Evolutionary conservation across 92 coral and sea anemone species (phyloP), one percentile per base, ranked within the genome.

Genomic region (Actinostola sp.): DNA sequence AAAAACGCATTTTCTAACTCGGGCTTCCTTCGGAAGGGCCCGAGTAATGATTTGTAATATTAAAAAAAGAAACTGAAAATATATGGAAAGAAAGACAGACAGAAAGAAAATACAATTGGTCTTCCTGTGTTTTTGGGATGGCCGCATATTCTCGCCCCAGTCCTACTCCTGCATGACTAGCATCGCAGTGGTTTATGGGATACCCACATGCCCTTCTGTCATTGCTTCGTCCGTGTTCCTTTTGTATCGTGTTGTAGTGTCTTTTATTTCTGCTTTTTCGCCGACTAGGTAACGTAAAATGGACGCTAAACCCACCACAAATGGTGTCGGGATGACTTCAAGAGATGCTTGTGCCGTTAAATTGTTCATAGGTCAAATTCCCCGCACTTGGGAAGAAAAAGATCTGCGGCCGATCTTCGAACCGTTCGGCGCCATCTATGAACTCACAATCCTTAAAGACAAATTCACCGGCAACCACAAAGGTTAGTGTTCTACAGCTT

Each of bases 371-470:
- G 98, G 98, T 66, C 98, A 94, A 82, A 97, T 94, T 72, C 98
- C 98, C 4, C 84, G 97, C 27, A 86, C 97, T 17, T 94, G 98
- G 98, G 98, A 94, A 41, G 98, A 83, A 57, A 92, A 91, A 78
- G 95, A 91, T 51, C 88, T 94, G 12, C 83, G 88, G 57, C 98
- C 97, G 20, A 79, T 88, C 75, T 94, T 94, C 85, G 98, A 94
- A 78, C 89, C 84, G 66, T 94, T 74, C 62, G 98, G 98, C 57
- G 45, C 88, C 9, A 94, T 94, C 60, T 77, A 91, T 80, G 98
- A 94, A 76, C 76, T 94, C 28, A 82, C 98, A 20, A 86, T 94
- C 57, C 83, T 94, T 64, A 89, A 92, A 77, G 98, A 94, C 82
- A 82, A 92, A 88, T 76, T 72, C 61, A 88, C 97, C 76, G 89